Evolutionary conservation across 2,797 vertebrate species (phyloP).

Genomic region (Nasua narica): DNA sequence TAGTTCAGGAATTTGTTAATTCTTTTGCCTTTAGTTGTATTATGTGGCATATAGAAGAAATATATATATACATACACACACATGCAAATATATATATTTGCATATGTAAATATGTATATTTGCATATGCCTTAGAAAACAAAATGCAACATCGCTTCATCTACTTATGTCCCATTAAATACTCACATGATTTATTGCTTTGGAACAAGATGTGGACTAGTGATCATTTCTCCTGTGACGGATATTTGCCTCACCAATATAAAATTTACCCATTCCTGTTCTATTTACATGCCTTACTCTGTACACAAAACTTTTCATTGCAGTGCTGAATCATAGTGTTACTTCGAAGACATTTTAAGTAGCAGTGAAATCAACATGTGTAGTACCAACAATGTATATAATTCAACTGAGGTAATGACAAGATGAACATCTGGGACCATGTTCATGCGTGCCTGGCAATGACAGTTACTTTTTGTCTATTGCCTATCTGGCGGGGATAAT

Average conservation of each 20-base stretch:
- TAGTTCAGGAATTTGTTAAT: background rate
- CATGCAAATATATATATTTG: too few relatives aligned
- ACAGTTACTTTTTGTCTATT: background rate
- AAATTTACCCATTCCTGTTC: background rate
- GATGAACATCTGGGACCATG: background rate
- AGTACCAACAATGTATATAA: background rate
- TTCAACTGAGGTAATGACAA: background rate
- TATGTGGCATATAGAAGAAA: background rate
- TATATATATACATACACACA: background rate
- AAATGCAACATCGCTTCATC: background rate
- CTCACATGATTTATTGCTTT: background rate
- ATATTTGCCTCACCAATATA: background rate
- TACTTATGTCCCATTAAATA: background rate
- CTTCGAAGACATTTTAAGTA: conserved; percentile 22
- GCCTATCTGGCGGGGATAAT: background rate
- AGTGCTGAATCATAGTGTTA: background rate
- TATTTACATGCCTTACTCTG: background rate
- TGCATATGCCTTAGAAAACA: conserved; percentile 11
- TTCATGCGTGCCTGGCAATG: background rate
- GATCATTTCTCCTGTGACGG: background rate
- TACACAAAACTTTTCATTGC: background rate
- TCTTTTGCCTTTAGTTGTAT: background rate
- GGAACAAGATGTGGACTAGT: background rate
- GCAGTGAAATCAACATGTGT: background rate
- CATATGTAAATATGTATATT: background rate